A percentile compares a stretch with the other conserved stretches of the same genome.
These are phyloP conservation scores for Perca schrenkii DNA, from an alignment of 2,113 vertebrate species.

Conservation along the genomic window DNA sequence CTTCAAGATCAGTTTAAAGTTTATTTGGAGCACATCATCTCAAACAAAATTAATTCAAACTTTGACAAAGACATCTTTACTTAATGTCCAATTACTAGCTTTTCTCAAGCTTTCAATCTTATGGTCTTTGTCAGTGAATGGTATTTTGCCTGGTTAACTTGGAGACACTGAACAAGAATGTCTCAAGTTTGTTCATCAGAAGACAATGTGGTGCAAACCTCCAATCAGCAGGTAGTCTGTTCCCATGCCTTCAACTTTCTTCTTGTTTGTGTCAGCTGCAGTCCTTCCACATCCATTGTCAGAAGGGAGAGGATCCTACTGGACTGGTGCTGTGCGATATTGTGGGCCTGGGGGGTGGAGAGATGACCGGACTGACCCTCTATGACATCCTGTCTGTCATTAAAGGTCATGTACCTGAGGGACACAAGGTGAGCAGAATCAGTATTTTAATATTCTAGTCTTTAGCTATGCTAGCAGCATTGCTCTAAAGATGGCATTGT, in stretches of 20 bases:
- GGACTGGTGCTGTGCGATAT: constrained; percentile 77
- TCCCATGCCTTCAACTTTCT: background rate
- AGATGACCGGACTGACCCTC: constrained; percentile 69
- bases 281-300: constrained; percentile 69
- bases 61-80: background rate
- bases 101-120: background rate
- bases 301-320: constrained; percentile 19
- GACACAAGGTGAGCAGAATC: constrained; percentile 62
- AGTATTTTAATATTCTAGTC: background rate
- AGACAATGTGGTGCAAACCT: background rate
- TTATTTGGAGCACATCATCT: background rate
- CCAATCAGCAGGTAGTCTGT: background rate
- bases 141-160: background rate
- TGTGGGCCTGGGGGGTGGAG: constrained; percentile 74
- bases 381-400: constrained; percentile 77
- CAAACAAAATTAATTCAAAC: background rate
- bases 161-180: background rate
- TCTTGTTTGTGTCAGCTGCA: constrained; percentile 66
- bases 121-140: background rate
- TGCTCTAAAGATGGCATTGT: background rate
- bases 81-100: background rate
- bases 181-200: background rate
- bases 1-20: background rate
- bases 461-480: background rate
- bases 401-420: constrained; percentile 82